Percentiles rank a stretch among this genome's conserved stretches.
Conservation (phyloP, 37 sponge, comb jelly and placozoan genomes). For the Halisarca cf. caerulea region DNA sequence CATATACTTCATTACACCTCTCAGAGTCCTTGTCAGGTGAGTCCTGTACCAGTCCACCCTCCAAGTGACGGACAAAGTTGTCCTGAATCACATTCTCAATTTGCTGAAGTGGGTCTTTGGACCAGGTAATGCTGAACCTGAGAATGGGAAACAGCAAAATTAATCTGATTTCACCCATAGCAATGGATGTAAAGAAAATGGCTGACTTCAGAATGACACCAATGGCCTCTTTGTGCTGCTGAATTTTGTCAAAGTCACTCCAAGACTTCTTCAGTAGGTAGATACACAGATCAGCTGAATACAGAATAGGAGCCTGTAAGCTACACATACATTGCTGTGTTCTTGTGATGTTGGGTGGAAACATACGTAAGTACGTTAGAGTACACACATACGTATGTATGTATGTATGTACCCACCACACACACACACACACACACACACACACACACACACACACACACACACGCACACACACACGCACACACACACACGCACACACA, state of each 20-base stretch:
- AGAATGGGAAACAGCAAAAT: too few species aligned
- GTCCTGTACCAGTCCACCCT: conserved; percentile 32
- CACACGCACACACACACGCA: not conserved
- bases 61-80: conserved; percentile 39
- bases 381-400: not conserved
- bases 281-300: conserved; percentile 35
- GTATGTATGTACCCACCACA: too few species aligned
- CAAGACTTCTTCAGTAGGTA: conserved; percentile 50
- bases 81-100: conserved; percentile 53
- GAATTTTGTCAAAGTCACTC: conserved; percentile 36
- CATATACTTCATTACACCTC: conserved; percentile 20
- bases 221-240: conserved; percentile 55
- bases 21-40: conserved; percentile 29
- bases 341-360: too few species aligned
- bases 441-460: not conserved
- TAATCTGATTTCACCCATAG: too few species aligned
- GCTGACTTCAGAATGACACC: conserved; percentile 56
- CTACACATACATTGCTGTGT: too few species aligned
- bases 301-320: not conserved
- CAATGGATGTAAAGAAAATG: too few species aligned
- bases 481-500: not conserved
- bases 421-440: too few species aligned
- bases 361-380: not conserved
- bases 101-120: conserved; percentile 40
- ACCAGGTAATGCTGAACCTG: conserved; percentile 62